phyloP scores from a whole-genome alignment of 2,113 vertebrate species.

The Onychorhynchus coronatus region DNA sequence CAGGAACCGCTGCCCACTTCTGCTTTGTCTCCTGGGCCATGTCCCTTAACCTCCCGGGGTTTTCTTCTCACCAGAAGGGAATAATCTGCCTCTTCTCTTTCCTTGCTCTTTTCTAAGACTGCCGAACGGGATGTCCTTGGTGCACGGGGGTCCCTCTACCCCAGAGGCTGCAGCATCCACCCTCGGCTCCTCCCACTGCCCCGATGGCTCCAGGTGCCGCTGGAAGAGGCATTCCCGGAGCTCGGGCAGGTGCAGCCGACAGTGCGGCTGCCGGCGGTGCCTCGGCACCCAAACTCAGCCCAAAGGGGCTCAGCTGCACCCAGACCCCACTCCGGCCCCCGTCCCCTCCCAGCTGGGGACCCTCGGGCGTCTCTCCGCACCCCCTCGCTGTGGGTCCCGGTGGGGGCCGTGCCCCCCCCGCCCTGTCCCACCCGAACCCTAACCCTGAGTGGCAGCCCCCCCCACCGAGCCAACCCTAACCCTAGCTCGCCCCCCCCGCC shows the following conservation, averaged over 20 bases:
- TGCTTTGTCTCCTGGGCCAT: neutral
- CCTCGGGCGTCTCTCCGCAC: accelerated
- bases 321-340: accelerated
- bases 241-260: neutral
- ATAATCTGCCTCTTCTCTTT: too few relatives aligned
- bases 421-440: neutral
- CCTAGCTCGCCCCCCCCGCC: neutral
- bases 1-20: neutral
- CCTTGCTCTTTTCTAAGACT: accelerated
- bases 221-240: neutral
- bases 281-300: neutral
- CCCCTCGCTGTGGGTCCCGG: accelerated
- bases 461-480: too few relatives aligned
- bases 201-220: accelerated
- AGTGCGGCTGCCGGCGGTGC: accelerated
- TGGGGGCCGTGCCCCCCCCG: neutral
- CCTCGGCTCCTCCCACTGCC: accelerated
- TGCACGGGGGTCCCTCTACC: accelerated
- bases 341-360: neutral
- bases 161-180: accelerated
- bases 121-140: accelerated
- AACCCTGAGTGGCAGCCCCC: too few relatives aligned
- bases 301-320: neutral
- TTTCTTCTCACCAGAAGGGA: accelerated
- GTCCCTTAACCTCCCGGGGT: accelerated